A percentile compares a stretch with the other conserved stretches of the same genome.
These are phyloP conservation scores for Epinephelus moara DNA, from an alignment of 2,113 vertebrate species.

Conservation along the genomic window DNA sequence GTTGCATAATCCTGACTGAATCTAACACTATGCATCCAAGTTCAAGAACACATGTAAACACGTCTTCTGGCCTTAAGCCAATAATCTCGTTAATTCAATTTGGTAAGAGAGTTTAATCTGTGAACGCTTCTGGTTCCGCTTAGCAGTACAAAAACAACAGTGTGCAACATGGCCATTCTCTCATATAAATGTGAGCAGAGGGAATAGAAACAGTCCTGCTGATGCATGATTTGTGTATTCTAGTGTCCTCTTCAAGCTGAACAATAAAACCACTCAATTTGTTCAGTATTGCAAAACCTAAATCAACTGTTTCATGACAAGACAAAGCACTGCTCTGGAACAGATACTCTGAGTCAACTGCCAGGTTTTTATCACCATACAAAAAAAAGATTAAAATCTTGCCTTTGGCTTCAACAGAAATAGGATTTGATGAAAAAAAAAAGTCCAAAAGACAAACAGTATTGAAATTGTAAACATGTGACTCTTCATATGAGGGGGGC, in stretches of 20 bases:
- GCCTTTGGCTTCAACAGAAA: constrained; percentile 6
- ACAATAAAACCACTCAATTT: constrained; percentile 20
- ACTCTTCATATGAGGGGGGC: constrained; percentile 3
- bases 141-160: constrained; percentile 37
- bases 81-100: constrained; percentile 66
- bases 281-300: constrained; percentile 17
- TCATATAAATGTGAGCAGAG: constrained; percentile 5
- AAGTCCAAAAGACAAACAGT: constrained; percentile 8
- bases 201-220: constrained; percentile 6
- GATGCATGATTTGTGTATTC: constrained; percentile 12
- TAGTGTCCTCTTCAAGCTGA: constrained; percentile 9
- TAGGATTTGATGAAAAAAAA: constrained; percentile 1
- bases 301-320: constrained; percentile 8
- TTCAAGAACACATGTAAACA: constrained; percentile 57
- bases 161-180: neutral
- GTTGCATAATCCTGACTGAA: constrained; percentile 66
- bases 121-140: constrained; percentile 42
- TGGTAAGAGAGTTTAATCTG: constrained; percentile 49
- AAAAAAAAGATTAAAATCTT: constrained; percentile 36
- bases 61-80: constrained; percentile 39
- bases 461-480: constrained; percentile 29
- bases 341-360: neutral
- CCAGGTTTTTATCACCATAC: constrained; percentile 24
- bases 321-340: constrained; percentile 26
- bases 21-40: constrained; percentile 1